These are phyloP conservation scores for Apeltes quadracus DNA, from an alignment of 2,113 vertebrate genomes.

Conservation along the genomic window DNA sequence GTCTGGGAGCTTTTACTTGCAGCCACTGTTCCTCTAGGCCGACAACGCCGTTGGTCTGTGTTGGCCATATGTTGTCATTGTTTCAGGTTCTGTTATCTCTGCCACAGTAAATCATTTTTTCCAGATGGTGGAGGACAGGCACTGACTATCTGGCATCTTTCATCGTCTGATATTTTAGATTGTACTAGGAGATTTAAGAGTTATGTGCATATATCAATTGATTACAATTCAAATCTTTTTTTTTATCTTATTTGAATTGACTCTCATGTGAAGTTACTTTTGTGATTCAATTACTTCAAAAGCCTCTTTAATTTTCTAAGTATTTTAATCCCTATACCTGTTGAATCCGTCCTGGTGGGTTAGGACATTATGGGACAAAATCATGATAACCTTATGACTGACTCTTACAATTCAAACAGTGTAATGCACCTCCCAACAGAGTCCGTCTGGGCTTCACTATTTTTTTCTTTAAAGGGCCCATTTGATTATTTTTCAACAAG, in stretches of 20 bases:
- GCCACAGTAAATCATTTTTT: slow-evolving; percentile 6
- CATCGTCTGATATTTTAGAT: slow-evolving; percentile 15
- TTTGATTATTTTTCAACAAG: too few species aligned
- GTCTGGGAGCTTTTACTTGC: slow-evolving; percentile 33
- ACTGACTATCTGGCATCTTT: slow-evolving; percentile 9
- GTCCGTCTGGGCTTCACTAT: not conserved
- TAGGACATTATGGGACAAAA: slow-evolving; percentile 10
- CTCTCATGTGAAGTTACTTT: slow-evolving; percentile 53
- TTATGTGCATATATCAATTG: not conserved
- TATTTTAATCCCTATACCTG: slow-evolving; percentile 38
- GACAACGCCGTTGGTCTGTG: slow-evolving; percentile 28
- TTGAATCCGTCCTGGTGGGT: slow-evolving; percentile 29
- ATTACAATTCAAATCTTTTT: slow-evolving; percentile 31
- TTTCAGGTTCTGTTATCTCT: slow-evolving; percentile 24
- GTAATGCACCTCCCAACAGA: not conserved
- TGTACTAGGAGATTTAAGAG: slow-evolving; percentile 24
- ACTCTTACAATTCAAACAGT: not conserved
- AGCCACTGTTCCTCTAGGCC: slow-evolving; percentile 29
- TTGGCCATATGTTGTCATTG: slow-evolving; percentile 37
- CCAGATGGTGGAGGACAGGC: slow-evolving; percentile 2
- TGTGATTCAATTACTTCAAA: slow-evolving; percentile 62
- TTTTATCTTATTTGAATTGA: slow-evolving; percentile 49
- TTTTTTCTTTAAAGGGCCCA: not conserved
- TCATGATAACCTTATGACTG: slow-evolving; percentile 5
- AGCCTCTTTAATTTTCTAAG: slow-evolving; percentile 54